These are phyloP conservation scores for Laodelphax striatellus DNA, from an alignment of 1,140 invertebrate genomes.

Conservation along the genomic window DNA sequence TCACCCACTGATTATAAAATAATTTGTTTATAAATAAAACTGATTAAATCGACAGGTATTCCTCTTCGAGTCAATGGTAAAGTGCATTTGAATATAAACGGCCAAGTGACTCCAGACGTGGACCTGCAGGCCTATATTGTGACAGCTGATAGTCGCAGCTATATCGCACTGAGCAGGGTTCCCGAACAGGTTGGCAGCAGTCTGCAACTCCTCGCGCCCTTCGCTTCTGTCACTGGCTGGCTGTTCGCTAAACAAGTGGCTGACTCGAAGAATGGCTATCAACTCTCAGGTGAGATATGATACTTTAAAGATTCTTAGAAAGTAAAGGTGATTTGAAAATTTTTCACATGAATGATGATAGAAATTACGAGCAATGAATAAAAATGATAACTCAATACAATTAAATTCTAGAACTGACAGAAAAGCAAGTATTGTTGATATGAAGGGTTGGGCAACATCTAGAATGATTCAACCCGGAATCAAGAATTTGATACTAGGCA, in stretches of 20 bases:
- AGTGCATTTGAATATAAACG: conserved; percentile 68
- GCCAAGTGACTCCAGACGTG: conserved; percentile 54
- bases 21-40: no score
- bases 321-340: no score
- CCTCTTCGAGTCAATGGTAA: conserved; percentile 79
- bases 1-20: neutral
- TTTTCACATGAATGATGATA: no score
- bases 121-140: conserved; percentile 88
- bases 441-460: no score
- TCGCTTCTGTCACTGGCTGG: conserved; percentile 80
- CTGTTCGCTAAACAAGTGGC: conserved; percentile 73
- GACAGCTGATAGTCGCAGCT: conserved; percentile 74
- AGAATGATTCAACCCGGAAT: no score
- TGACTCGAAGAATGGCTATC: conserved; percentile 72
- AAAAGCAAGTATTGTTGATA: no score
- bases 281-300: conserved; percentile 48
- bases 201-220: conserved; percentile 63
- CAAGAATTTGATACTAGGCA: no score
- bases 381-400: no score
- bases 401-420: no score
- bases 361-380: no score
- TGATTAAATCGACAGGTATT: conserved; percentile 37
- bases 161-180: conserved; percentile 78
- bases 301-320: no score
- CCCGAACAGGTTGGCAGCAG: conserved; percentile 58